Percentiles rank a stretch among this genome's conserved stretches.
Evolutionary conservation across 2,888 invertebrate genomes (phyloP).

Genomic region (Smittia aterrima): DNA sequence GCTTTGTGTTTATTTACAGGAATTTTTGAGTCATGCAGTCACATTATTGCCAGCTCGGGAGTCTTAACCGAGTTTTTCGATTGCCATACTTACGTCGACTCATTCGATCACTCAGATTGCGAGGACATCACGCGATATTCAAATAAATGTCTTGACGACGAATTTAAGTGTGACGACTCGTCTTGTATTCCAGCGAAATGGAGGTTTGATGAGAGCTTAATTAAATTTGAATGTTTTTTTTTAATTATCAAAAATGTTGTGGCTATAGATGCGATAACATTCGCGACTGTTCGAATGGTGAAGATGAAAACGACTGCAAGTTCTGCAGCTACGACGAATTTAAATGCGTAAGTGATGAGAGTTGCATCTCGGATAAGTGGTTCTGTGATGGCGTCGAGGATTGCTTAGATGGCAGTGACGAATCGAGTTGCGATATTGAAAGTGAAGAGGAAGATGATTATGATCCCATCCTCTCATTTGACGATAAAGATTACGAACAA

Average conservation of each 20-base stretch:
- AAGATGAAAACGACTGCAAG: slow-evolving; percentile 55
- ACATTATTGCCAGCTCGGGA: slow-evolving; percentile 59
- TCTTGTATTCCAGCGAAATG: slow-evolving; percentile 63
- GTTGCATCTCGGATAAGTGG: slow-evolving; percentile 60
- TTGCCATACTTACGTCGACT: slow-evolving; percentile 61
- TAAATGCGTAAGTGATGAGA: slow-evolving; percentile 54
- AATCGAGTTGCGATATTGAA: slow-evolving; percentile 55
- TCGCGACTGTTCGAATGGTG: slow-evolving; percentile 54
- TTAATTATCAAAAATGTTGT: slow-evolving; percentile 8
- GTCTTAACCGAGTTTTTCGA: slow-evolving; percentile 59
- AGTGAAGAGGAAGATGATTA: slow-evolving; percentile 47
- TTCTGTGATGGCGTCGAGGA: slow-evolving; percentile 63
- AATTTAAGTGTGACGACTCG: slow-evolving; percentile 60
- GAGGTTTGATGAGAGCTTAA: slow-evolving; percentile 47
- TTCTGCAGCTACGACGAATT: slow-evolving; percentile 55
- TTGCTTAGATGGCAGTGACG: slow-evolving; percentile 64
- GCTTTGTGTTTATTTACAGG: slow-evolving; percentile 52
- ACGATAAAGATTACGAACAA: slow-evolving; percentile 44
- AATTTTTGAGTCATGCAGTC: slow-evolving; percentile 62
- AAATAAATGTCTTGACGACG: slow-evolving; percentile 56
- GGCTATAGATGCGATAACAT: slow-evolving; percentile 56
- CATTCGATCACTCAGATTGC: slow-evolving; percentile 56
- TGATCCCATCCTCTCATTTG: slow-evolving; percentile 24
- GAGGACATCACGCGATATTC: slow-evolving; percentile 56
- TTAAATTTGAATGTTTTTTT: neutral